Conservation (phyloP, 2,797 vertebrate species). For the Coluber constrictor region DNA sequence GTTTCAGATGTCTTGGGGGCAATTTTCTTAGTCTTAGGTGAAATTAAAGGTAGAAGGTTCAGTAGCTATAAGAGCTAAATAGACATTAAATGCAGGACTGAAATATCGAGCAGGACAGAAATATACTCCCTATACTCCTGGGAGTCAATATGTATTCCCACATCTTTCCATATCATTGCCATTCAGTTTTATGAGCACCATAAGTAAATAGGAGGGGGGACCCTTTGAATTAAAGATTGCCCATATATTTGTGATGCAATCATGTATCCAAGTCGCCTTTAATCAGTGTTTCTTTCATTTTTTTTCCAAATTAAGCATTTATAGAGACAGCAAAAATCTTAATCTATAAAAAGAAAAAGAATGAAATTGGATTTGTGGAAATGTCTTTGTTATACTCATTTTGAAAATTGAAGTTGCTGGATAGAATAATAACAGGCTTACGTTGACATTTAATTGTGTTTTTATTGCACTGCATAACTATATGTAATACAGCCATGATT, state of each 20-base stretch:
- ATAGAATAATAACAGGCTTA: background rate
- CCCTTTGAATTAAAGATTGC: background rate
- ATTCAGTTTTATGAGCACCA: background rate
- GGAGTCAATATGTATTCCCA: background rate
- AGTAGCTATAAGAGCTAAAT: background rate
- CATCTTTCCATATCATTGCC: background rate
- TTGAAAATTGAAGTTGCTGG: conserved; percentile 7
- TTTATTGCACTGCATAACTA: background rate
- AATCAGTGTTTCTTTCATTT: background rate
- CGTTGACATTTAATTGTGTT: background rate
- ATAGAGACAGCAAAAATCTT: background rate
- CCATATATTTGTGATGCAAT: background rate
- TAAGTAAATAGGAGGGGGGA: background rate
- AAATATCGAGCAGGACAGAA: background rate
- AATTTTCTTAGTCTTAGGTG: background rate
- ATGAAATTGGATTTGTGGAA: background rate
- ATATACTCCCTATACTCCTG: background rate
- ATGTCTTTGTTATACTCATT: background rate
- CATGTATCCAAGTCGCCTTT: background rate
- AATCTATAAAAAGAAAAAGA: background rate
- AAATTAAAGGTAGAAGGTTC: background rate
- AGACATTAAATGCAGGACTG: background rate
- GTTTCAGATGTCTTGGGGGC: background rate
- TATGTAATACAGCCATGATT: background rate
- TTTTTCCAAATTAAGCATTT: background rate